These are phyloP conservation scores for Nysson spinosus DNA, from an alignment of 2,888 invertebrate genomes.

Conservation along the genomic window DNA sequence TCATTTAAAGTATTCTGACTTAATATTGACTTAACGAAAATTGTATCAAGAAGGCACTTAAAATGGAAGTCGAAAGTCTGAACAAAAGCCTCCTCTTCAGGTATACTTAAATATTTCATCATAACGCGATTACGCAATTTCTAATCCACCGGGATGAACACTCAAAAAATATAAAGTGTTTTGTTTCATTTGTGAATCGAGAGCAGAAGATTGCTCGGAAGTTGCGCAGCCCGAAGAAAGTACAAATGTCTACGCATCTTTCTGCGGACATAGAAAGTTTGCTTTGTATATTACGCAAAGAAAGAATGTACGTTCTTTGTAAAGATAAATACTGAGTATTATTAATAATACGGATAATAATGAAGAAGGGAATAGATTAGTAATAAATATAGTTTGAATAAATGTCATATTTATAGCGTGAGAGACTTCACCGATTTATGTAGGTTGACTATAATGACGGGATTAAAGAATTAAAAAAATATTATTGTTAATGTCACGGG, in stretches of 20 bases:
- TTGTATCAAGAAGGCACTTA: too few species aligned
- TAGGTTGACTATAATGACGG: background rate
- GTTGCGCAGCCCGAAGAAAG: conserved; percentile 24
- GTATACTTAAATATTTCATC: background rate
- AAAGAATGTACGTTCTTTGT: background rate
- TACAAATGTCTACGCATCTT: conserved; percentile 8
- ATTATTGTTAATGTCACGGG: too few species aligned
- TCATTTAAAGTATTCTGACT: too few species aligned
- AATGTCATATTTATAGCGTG: too few species aligned
- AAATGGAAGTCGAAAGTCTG: too few species aligned
- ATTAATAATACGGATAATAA: too few species aligned
- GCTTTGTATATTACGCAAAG: background rate
- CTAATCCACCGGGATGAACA: background rate
- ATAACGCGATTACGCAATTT: background rate
- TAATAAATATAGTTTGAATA: too few species aligned
- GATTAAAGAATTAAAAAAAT: background rate
- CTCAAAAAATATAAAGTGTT: background rate
- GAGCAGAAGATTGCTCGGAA: conserved; percentile 10
- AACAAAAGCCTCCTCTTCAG: too few species aligned
- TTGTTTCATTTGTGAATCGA: conserved; percentile 1
- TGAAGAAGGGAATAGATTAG: too few species aligned
- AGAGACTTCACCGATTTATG: too few species aligned
- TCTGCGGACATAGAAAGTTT: conserved; percentile 38
- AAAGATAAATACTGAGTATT: background rate
- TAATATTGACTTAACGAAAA: too few species aligned